Percentiles rank a stretch among this genome's conserved stretches.
phyloP scores from a whole-genome alignment of 2,113 vertebrate species.

The Emberiza fucata region DNA sequence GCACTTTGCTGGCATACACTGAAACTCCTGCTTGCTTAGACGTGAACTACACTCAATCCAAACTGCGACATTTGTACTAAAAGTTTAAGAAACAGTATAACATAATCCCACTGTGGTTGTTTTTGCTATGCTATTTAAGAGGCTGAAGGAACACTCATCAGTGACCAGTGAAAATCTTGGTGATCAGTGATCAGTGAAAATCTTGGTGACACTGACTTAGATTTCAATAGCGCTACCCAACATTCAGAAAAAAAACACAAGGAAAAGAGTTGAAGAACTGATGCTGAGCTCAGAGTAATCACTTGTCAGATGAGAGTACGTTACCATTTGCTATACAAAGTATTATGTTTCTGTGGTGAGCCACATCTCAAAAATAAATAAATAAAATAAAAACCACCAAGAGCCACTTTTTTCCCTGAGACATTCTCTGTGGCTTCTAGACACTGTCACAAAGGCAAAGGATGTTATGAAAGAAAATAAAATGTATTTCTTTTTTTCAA shows the following conservation, averaged over 20 bases:
- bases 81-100: not conserved
- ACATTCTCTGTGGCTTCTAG: not conserved
- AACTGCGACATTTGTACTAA: not conserved
- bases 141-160: not conserved
- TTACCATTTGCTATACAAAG: not conserved
- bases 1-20: rapidly evolving
- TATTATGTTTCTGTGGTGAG: not conserved
- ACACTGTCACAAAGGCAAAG: not conserved
- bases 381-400: not conserved
- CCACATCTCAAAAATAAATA: not conserved
- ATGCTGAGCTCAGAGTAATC: not conserved
- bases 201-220: not conserved
- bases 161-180: not conserved
- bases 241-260: not conserved
- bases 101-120: not conserved
- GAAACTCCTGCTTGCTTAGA: not conserved
- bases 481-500: not conserved
- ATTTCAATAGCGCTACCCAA: not conserved
- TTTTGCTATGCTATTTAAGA: not conserved
- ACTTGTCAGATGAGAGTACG: not conserved
- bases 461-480: not conserved
- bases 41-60: not conserved
- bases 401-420: not conserved
- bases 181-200: not conserved
- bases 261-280: not conserved